Evolutionary conservation across 2,888 invertebrate genomes (phyloP).

Genomic region (Biston stratarius): DNA sequence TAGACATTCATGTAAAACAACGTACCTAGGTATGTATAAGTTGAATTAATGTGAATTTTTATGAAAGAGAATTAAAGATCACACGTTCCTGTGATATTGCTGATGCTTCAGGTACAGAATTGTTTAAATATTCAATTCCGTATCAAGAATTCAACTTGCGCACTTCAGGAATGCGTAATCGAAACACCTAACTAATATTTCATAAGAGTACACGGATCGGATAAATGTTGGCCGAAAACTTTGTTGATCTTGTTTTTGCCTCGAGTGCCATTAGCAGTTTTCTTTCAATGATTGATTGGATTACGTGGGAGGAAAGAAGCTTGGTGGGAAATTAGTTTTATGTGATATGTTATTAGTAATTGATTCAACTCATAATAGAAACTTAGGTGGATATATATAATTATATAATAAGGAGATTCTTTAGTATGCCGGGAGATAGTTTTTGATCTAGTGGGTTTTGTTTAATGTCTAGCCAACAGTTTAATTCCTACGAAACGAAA

Average conservation of each 20-base stretch:
- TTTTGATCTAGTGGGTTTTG: too few species aligned
- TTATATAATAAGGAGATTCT: too few species aligned
- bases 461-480: neutral
- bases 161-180: constrained; percentile 44
- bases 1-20: too few species aligned
- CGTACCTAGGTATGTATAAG: too few species aligned
- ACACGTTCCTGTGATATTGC: constrained; percentile 18
- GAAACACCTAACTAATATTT: constrained; percentile 35
- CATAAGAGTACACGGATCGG: constrained; percentile 23
- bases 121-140: constrained; percentile 49
- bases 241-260: constrained; percentile 24
- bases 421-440: too few species aligned
- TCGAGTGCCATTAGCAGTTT: constrained; percentile 21
- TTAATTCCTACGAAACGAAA: neutral
- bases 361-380: neutral
- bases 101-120: constrained; percentile 38
- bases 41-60: neutral
- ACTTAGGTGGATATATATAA: neutral
- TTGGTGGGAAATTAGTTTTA: constrained; percentile 9
- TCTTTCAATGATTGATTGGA: constrained; percentile 30
- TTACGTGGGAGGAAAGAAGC: neutral
- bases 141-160: constrained; percentile 52
- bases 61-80: constrained; percentile 29
- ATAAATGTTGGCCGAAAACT: constrained; percentile 25
- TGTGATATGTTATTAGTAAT: neutral